phyloP scores from a whole-genome alignment of 2,797 vertebrate species.

The Cryptoblepharus egeriae region DNA sequence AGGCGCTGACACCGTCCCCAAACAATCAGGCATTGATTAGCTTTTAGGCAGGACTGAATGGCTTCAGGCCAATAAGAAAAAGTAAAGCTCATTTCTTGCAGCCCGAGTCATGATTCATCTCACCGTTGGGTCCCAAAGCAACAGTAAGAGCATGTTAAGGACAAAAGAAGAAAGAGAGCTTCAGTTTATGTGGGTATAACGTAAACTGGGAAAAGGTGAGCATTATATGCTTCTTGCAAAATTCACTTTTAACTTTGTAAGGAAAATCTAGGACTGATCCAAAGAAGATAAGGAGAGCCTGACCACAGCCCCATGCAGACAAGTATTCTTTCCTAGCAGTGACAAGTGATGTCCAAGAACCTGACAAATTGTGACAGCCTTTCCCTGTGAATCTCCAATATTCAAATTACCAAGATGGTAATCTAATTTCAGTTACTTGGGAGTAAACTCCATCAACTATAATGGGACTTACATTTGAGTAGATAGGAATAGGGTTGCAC shows the following conservation, averaged over 20 bases:
- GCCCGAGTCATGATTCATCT: neutral
- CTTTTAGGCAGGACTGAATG: neutral
- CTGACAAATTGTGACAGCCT: too few species aligned
- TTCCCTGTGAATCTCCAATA: too few species aligned
- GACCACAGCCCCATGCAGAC: neutral
- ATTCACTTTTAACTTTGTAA: neutral
- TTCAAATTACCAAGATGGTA: too few species aligned
- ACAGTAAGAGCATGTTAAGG: neutral
- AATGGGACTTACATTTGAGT: too few species aligned
- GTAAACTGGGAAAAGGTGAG: neutral
- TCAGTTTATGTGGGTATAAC: neutral
- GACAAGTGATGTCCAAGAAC: too few species aligned
- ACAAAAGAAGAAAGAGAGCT: neutral
- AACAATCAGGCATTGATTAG: constrained; percentile 12
- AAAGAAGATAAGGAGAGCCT: fast-evolving
- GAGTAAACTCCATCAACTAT: too few species aligned
- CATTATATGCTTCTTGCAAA: neutral
- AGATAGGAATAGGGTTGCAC: too few species aligned
- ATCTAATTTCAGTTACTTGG: too few species aligned
- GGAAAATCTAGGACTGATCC: constrained; percentile 21
- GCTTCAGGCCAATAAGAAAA: neutral
- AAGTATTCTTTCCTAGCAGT: too few species aligned
- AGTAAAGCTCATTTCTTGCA: neutral
- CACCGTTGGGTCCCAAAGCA: neutral
- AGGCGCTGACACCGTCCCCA: neutral